Conservation (phyloP, 2,888 invertebrate species). For the Lithophane leautieri region DNA sequence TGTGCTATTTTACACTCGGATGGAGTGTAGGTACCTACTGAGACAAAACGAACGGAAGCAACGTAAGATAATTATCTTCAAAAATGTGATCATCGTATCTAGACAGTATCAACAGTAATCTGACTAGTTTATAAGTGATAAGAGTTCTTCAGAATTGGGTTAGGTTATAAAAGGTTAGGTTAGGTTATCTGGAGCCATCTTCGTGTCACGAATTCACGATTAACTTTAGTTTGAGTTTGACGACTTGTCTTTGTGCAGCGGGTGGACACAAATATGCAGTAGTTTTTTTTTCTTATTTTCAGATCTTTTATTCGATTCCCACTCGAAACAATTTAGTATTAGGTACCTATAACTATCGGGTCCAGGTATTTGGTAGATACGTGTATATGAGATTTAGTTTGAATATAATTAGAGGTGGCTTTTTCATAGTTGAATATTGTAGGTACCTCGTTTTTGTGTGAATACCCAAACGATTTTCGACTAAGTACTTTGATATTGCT, state of each 20-base stretch:
- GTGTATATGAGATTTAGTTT: not conserved
- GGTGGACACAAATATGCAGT: not conserved
- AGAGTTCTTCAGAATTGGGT: slow-evolving; percentile 54
- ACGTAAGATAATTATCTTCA: not conserved
- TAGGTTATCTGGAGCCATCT: slow-evolving; percentile 55
- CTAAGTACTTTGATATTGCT: not conserved
- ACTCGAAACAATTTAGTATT: not conserved
- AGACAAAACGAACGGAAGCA: slow-evolving; percentile 5
- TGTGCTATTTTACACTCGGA: slow-evolving; percentile 12
- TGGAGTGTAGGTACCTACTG: not conserved
- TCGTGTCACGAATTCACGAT: slow-evolving; percentile 27
- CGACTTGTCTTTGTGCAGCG: not conserved
- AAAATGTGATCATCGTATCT: not conserved
- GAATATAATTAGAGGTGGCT: not conserved
- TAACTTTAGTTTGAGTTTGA: slow-evolving; percentile 5
- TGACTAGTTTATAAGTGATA: slow-evolving; percentile 36
- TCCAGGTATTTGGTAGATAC: not conserved
- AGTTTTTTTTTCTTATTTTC: not conserved
- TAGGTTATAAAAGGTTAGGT: slow-evolving; percentile 59
- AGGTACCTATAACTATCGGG: not conserved
- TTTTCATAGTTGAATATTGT: not conserved
- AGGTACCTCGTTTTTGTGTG: not conserved
- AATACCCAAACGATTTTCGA: not conserved
- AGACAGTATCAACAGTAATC: slow-evolving; percentile 22
- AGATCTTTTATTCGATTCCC: not conserved